Evolutionary conservation across 2,113 vertebrate genomes (phyloP), one percentile per base, ranked within the genome.

Genomic region (Myocastor coypus): DNA sequence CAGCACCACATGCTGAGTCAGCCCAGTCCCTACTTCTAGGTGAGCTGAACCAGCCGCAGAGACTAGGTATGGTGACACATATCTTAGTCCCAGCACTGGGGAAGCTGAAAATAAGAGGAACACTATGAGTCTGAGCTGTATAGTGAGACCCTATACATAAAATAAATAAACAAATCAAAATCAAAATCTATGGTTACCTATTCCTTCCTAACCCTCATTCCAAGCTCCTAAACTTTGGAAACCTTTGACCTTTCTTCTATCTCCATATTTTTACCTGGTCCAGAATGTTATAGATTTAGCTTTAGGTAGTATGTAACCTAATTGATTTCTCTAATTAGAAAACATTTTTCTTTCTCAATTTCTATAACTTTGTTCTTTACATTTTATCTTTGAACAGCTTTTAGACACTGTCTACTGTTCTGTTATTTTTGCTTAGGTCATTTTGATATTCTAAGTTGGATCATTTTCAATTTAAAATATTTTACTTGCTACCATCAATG

Each of bases 281-380:
- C 52, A 86, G 34, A 50, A 59, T 59, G 17, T 3, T 50, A 69
- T 2, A 3, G 20, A 46, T 4, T n/a, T 59, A 17, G 32, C 24
- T 40, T 80, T 28, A 80, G n/a, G 63, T 16, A 52, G 16, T 50
- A n/a, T 68, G 1, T 4, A 61, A 5, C 66, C 42, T 90, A 20
- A 55, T 92, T 92, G 90, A 16, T 78, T 87, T 95, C 82, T 92
- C 6, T 34, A 90, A 64, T 19, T 7, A 69, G 34, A 89, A 87
- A 92, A 87, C 19, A 82, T 4, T 10, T 80, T 87, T n/a, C n/a
- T 61, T n/a, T 87, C 57, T 94, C 24, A 52, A 34, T 59, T 71
- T 52, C 64, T 26, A 1, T 78, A 34, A 46, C 32, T 64, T 42
- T 92, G 0, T 37, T 78, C 24, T 95, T 68, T 34, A 61, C 1